phyloP scores from a whole-genome alignment of 2,888 invertebrate species.

The Rotaria macrura region DNA sequence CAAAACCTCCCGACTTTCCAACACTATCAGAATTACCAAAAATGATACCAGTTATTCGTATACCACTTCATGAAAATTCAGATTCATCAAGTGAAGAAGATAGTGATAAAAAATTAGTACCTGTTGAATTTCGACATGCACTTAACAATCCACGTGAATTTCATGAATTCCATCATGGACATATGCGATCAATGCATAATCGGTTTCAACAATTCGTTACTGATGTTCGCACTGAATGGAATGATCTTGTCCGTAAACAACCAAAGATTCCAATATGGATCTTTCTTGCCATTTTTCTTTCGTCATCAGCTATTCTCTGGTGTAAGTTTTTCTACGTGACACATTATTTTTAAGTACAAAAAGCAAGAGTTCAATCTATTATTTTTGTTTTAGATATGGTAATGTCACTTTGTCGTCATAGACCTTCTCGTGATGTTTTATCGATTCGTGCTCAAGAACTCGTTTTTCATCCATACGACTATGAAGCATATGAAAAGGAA shows the following conservation, averaged over 20 bases:
- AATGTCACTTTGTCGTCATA: not conserved
- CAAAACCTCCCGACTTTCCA: not conserved
- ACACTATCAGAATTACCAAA: not conserved
- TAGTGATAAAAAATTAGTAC: not conserved
- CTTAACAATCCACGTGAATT: not conserved
- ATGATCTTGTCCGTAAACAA: not conserved
- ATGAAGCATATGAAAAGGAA: not conserved
- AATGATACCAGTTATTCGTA: not conserved
- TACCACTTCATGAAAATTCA: not conserved
- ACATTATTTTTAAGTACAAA: not conserved
- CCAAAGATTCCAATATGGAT: not conserved
- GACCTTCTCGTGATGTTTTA: not conserved
- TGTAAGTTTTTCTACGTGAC: no score
- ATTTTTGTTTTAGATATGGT: not conserved
- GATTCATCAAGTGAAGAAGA: slow-evolving; percentile 21
- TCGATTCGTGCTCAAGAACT: slow-evolving; percentile 19
- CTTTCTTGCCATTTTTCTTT: not conserved
- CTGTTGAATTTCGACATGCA: not conserved
- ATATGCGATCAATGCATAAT: not conserved
- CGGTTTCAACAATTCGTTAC: not conserved
- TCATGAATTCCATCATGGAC: not conserved
- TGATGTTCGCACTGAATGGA: not conserved
- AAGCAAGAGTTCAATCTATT: not conserved
- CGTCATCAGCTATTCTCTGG: slow-evolving; percentile 21
- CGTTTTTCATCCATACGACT: not conserved